Evolutionary conservation across 2,113 vertebrate genomes (phyloP).

Genomic region (Oncorhynchus kisutch): DNA sequence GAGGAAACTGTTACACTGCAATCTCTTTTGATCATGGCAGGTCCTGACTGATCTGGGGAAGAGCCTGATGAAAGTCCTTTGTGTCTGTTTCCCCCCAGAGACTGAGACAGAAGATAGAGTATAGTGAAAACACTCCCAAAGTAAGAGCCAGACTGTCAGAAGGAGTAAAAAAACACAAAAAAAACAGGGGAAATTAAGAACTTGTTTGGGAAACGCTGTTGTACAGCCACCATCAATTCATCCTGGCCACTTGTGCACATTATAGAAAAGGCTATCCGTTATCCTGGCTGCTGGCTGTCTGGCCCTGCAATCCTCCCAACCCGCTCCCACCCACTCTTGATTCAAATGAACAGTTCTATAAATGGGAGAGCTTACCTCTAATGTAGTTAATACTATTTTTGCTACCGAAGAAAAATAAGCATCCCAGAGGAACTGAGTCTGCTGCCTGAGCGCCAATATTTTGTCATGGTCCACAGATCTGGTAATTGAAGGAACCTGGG

Average conservation of each 20-base stretch:
- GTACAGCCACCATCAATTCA: slow-evolving; percentile 12
- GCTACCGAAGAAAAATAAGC: slow-evolving; percentile 80
- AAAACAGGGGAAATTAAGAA: no score
- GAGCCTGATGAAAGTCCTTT: no score
- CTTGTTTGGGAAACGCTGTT: no score
- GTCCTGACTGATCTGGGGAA: no score
- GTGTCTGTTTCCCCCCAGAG: no score
- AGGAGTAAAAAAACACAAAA: no score
- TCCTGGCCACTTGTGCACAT: slow-evolving; percentile 10
- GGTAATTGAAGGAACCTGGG: slow-evolving; percentile 75
- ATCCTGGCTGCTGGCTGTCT: slow-evolving; percentile 16
- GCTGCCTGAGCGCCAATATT: slow-evolving; percentile 74
- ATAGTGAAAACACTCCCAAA: no score
- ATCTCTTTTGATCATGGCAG: no score
- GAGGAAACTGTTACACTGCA: no score
- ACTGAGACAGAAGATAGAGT: background rate
- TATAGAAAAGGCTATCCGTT: slow-evolving; percentile 30
- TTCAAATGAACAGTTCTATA: background rate
- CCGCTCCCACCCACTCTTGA: background rate
- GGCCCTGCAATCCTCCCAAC: background rate
- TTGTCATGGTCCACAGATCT: slow-evolving; percentile 71
- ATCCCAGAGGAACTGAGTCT: slow-evolving; percentile 80
- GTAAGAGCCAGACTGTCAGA: no score
- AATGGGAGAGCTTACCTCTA: slow-evolving; percentile 68
- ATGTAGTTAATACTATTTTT: slow-evolving; percentile 78